These are phyloP conservation scores for Ellobium chinense DNA, from an alignment of 2,888 invertebrate genomes.

Conservation along the genomic window DNA sequence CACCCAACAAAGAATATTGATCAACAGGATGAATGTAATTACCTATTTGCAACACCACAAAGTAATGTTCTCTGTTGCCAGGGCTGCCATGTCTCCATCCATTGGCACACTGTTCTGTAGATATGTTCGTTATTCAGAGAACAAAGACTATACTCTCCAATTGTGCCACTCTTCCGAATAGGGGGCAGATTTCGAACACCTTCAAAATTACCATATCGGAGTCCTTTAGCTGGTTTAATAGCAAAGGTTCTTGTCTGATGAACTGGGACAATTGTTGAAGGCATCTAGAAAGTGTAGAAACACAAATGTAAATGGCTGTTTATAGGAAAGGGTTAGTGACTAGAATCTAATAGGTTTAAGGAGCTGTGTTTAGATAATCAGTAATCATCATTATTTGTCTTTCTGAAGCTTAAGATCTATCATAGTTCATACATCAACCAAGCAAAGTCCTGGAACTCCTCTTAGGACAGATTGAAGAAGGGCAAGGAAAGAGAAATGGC, in stretches of 20 bases:
- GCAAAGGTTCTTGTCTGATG: conserved; percentile 60
- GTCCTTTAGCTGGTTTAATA: conserved; percentile 59
- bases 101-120: conserved; percentile 69
- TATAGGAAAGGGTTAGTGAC: too few species aligned
- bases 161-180: conserved; percentile 51
- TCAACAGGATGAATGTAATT: too few species aligned
- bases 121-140: conserved; percentile 69
- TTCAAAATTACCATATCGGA: conserved; percentile 71
- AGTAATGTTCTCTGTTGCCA: conserved; percentile 74
- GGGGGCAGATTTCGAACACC: conserved; percentile 66
- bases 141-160: conserved; percentile 51
- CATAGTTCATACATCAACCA: too few species aligned
- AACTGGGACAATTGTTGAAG: conserved; percentile 63
- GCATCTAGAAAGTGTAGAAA: conserved; percentile 55
- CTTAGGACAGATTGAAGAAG: too few species aligned
- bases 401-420: too few species aligned
- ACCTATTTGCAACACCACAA: conserved; percentile 74
- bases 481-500: too few species aligned
- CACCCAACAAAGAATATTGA: too few species aligned
- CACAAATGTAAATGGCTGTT: too few species aligned
- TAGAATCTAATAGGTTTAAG: too few species aligned
- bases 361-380: too few species aligned
- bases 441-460: too few species aligned
- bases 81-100: conserved; percentile 72
- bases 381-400: too few species aligned